These are phyloP conservation scores for Ceramica pisi DNA, from an alignment of 2,888 invertebrate species.

Conservation along the genomic window DNA sequence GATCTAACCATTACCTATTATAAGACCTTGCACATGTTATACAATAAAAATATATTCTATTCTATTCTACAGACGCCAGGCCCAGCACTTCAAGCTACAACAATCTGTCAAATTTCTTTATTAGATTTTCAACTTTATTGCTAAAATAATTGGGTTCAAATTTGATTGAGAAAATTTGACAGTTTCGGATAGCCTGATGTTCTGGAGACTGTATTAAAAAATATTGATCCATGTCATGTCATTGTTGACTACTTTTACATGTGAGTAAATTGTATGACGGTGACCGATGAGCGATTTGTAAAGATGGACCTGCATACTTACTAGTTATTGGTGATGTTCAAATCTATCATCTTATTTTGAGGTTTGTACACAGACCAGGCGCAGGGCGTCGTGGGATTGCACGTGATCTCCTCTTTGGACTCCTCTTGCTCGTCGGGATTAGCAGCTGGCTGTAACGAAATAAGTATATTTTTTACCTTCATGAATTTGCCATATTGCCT, in stretches of 20 bases:
- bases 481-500: background rate
- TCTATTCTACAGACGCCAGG: too few relatives aligned
- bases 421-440: conserved; percentile 59
- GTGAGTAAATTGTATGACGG: background rate
- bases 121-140: too few relatives aligned
- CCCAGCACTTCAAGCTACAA: too few relatives aligned
- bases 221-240: background rate
- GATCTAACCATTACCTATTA: too few relatives aligned
- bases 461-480: background rate
- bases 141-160: too few relatives aligned
- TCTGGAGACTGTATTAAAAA: too few relatives aligned
- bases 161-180: too few relatives aligned
- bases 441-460: conserved; percentile 71
- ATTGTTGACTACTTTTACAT: background rate
- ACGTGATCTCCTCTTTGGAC: conserved; percentile 47
- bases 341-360: conserved; percentile 40
- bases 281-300: background rate
- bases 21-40: too few relatives aligned
- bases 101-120: too few relatives aligned
- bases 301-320: conserved; percentile 69
- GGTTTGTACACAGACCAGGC: conserved; percentile 75
- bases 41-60: too few relatives aligned
- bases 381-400: conserved; percentile 76
- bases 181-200: too few relatives aligned
- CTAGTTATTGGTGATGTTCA: conserved; percentile 73